Evolutionary conservation across 2,113 vertebrate genomes (phyloP).

Genomic region (Ahaetulla prasina): DNA sequence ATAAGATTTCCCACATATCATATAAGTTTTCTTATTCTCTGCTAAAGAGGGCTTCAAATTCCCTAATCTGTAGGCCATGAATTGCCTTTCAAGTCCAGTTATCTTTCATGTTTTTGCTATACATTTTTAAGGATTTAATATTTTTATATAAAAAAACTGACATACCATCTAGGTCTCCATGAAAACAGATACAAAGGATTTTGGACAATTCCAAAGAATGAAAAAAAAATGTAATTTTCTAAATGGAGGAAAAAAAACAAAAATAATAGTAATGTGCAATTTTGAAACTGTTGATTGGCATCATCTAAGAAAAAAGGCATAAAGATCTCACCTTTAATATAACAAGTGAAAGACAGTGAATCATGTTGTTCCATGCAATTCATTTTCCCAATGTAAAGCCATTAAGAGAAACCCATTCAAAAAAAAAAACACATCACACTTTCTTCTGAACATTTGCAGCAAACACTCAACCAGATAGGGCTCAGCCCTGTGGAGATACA

Average conservation of each 20-base stretch:
- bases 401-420: background rate
- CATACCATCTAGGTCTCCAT: background rate
- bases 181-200: background rate
- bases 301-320: background rate
- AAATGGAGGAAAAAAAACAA: background rate
- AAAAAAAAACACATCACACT: background rate
- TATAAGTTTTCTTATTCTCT: background rate
- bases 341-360: background rate
- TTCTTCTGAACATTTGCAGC: background rate
- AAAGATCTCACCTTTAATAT: background rate
- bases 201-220: background rate
- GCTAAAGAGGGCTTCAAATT: background rate
- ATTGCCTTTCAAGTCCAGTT: background rate
- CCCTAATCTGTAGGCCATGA: background rate
- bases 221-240: background rate
- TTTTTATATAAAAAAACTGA: background rate
- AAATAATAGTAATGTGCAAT: constrained; percentile 3
- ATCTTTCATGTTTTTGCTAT: constrained; percentile 10
- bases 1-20: background rate
- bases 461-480: background rate
- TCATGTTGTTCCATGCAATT: background rate
- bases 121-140: background rate
- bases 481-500: background rate
- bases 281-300: constrained; percentile 5
- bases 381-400: background rate